A percentile compares a stretch with the other conserved stretches of the same genome.
These are phyloP conservation scores for Lophura nycthemera DNA, from an alignment of 2,113 vertebrate genomes.

Conservation along the genomic window DNA sequence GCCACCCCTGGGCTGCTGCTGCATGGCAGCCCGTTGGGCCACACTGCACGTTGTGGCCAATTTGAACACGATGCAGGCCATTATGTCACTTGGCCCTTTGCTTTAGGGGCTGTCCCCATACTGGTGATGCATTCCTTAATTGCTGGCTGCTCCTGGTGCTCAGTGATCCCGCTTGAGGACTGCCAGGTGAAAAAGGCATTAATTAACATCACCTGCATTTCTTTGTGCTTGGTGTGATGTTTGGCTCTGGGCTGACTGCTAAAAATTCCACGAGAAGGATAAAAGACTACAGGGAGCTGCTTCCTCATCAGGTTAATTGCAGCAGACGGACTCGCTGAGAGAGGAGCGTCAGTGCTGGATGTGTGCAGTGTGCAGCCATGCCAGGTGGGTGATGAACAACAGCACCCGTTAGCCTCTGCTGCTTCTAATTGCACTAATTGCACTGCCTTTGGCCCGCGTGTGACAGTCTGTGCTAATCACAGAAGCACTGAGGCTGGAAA, in stretches of 20 bases:
- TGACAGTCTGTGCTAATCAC: neutral
- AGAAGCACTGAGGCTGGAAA: neutral
- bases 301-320: neutral
- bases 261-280: neutral
- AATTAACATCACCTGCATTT: neutral
- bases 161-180: neutral
- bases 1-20: no score
- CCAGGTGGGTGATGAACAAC: neutral
- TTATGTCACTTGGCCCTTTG: neutral
- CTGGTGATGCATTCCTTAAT: neutral
- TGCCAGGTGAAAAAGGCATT: neutral
- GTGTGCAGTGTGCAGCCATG: neutral
- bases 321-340: neutral
- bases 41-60: no score
- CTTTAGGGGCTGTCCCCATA: neutral
- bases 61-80: neutral
- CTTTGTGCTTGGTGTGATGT: neutral
- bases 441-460: neutral
- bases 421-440: neutral
- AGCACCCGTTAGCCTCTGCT: neutral
- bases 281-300: neutral
- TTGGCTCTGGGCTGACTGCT: neutral
- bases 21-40: neutral
- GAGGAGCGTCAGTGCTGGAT: neutral
- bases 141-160: rapidly evolving